phyloP scores from a whole-genome alignment of 2,888 invertebrate genomes.

The Tiliacea aurago region DNA sequence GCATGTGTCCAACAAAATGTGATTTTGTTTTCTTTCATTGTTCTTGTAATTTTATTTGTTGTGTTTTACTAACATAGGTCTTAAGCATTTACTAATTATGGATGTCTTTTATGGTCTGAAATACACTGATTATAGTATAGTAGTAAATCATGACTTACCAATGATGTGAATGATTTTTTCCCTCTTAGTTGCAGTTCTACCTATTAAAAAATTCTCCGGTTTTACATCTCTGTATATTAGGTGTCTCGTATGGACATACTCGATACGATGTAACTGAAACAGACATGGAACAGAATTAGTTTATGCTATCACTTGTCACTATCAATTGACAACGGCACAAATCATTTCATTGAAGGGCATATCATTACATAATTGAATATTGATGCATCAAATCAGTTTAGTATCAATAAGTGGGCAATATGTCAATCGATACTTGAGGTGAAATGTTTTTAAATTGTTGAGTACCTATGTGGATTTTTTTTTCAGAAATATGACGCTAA shows the following conservation, averaged over 20 bases:
- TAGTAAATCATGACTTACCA: conserved; percentile 90
- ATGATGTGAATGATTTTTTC: conserved; percentile 99
- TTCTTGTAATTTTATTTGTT: no score
- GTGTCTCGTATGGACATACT: conserved; percentile 99
- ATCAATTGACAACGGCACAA: conserved; percentile 53
- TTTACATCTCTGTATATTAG: conserved; percentile 99
- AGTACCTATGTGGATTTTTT: background rate
- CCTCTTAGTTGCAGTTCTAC: conserved; percentile 98
- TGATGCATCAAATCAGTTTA: conserved; percentile 46
- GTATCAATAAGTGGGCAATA: conserved; percentile 38
- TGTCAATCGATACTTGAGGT: conserved; percentile 27
- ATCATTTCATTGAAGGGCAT: conserved; percentile 52
- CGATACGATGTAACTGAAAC: conserved; percentile 98
- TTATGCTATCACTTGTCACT: conserved; percentile 38
- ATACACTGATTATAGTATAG: no score
- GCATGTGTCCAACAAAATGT: no score
- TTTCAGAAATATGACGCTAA: background rate
- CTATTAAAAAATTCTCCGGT: conserved; percentile 99
- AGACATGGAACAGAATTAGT: conserved; percentile 62
- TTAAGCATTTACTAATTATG: no score
- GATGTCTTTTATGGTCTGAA: no score
- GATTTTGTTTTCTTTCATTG: no score
- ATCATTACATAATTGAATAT: conserved; percentile 48
- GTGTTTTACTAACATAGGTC: no score
- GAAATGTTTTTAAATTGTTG: conserved; percentile 3